A percentile compares a stretch with the other conserved stretches of the same genome.
Conservation (phyloP, 2,797 vertebrate genomes). For the Okamejei kenojei region DNA sequence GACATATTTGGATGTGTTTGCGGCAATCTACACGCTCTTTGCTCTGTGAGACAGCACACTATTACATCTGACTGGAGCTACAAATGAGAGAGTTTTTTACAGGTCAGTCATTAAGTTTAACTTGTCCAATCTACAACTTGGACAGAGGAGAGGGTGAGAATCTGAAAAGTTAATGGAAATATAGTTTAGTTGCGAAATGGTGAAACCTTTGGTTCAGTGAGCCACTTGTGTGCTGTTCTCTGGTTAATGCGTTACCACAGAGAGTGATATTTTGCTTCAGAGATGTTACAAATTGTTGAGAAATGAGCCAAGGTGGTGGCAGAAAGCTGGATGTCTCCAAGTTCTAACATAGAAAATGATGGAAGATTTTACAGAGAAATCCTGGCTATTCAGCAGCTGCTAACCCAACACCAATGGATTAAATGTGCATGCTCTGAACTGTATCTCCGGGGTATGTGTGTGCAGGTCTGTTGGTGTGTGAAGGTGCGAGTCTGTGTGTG, state of each 20-base stretch:
- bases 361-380: too few species aligned
- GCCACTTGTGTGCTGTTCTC: background rate
- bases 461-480: too few species aligned
- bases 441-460: too few species aligned
- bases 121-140: background rate
- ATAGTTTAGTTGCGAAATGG: background rate
- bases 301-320: too few species aligned
- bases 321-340: background rate
- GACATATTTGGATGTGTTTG: background rate
- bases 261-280: background rate
- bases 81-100: background rate
- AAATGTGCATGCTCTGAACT: too few species aligned
- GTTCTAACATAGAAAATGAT: background rate
- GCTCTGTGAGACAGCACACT: background rate
- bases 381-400: too few species aligned
- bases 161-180: background rate
- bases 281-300: background rate
- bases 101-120: background rate
- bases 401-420: too few species aligned
- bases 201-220: background rate
- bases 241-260: background rate
- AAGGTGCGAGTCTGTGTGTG: too few species aligned
- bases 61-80: background rate
- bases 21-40: background rate
- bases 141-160: background rate